phyloP scores from a whole-genome alignment of 2,797 vertebrate species.

The Bucorvus abyssinicus region DNA sequence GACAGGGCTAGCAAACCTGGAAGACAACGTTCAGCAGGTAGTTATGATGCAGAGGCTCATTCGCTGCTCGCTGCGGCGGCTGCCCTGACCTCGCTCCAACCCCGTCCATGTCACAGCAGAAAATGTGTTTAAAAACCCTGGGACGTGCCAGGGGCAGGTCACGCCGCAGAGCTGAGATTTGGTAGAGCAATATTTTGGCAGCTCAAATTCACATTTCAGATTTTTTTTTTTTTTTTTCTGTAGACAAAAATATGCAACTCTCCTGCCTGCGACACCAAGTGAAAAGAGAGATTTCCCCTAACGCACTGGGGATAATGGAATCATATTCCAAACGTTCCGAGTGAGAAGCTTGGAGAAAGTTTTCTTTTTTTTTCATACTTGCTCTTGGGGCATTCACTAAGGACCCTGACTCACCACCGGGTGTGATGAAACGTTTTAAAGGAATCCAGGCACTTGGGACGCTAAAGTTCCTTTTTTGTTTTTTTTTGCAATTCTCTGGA shows the following conservation, averaged over 20 bases:
- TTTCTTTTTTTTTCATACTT: not conserved
- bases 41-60: slow-evolving; percentile 16
- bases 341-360: not conserved
- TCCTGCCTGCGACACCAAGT: not conserved
- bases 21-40: slow-evolving; percentile 46
- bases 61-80: not conserved
- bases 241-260: not conserved
- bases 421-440: not conserved
- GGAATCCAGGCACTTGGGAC: not conserved
- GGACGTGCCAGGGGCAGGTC: not conserved
- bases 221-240: not conserved
- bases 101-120: not conserved
- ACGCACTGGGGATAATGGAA: not conserved
- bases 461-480: not conserved
- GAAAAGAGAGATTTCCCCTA: not conserved
- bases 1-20: slow-evolving; percentile 48
- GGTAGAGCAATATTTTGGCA: not conserved
- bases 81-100: not conserved
- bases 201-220: not conserved
- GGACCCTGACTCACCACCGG: not conserved
- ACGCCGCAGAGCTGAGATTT: not conserved
- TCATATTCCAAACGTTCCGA: not conserved
- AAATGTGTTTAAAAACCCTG: rapidly evolving
- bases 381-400: not conserved
- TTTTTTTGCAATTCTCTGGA: not conserved